Percentiles rank a stretch among this genome's conserved stretches.
phyloP scores from a whole-genome alignment of 1,140 invertebrate species.

The Macrotrachela quadricornifera region DNA sequence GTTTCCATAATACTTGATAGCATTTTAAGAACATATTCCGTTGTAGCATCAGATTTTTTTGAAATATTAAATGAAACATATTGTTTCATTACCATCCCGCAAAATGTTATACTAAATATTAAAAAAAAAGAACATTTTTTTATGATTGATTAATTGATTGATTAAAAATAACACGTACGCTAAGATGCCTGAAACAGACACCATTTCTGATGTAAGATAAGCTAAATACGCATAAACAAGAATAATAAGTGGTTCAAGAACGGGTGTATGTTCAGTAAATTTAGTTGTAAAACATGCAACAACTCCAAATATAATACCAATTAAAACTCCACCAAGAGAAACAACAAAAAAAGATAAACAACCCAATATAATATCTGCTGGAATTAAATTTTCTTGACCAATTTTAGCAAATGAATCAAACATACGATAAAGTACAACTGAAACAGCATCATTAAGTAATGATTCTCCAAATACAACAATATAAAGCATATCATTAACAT shows the following conservation, averaged over 20 bases:
- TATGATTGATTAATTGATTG: background rate
- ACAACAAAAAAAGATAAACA: constrained; percentile 70
- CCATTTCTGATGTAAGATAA: constrained; percentile 87
- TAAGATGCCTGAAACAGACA: constrained; percentile 81
- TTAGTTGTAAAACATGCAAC: constrained; percentile 79
- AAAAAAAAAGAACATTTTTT: background rate
- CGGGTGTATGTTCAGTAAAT: constrained; percentile 78
- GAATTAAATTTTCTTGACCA: constrained; percentile 20
- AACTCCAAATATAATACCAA: constrained; percentile 83
- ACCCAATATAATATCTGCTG: constrained; percentile 49
- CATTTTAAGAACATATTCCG: constrained; percentile 98
- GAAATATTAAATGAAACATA: constrained; percentile 94
- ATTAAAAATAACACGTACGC: constrained; percentile 19
- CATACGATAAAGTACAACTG: constrained; percentile 30
- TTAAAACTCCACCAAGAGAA: constrained; percentile 68
- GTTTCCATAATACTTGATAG: constrained; percentile 56
- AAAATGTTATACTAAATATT: constrained; percentile 63
- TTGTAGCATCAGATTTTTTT: constrained; percentile 85
- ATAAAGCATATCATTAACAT: constrained; percentile 89
- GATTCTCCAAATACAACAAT: constrained; percentile 98
- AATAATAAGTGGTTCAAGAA: constrained; percentile 92
- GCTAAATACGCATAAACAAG: constrained; percentile 96
- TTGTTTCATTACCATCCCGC: constrained; percentile 95
- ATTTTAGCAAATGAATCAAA: constrained; percentile 26
- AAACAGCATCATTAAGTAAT: constrained; percentile 56